A percentile compares a stretch with the other conserved stretches of the same genome.
These are phyloP conservation scores for Dasysyrphus tricinctus DNA, from an alignment of 2,888 invertebrate genomes.

Conservation along the genomic window DNA sequence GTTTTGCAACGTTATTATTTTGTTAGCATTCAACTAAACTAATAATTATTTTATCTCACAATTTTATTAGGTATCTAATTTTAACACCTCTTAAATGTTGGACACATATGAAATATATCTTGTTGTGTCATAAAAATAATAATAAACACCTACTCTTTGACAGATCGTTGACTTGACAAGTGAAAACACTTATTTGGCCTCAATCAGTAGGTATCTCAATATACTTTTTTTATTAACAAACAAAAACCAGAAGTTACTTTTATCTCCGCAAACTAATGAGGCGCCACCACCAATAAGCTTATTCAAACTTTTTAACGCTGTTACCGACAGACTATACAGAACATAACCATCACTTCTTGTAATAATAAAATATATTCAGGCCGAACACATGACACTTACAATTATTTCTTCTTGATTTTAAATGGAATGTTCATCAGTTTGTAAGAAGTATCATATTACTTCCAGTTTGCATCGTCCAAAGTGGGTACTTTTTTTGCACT, in stretches of 20 bases:
- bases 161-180: slow-evolving; percentile 30
- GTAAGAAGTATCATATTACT: slow-evolving; percentile 36
- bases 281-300: slow-evolving; percentile 30
- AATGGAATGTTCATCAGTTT: slow-evolving; percentile 28
- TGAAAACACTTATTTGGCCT: neutral
- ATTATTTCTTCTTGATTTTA: slow-evolving; percentile 18
- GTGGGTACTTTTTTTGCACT: slow-evolving; percentile 20
- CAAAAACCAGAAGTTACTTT: slow-evolving; percentile 23
- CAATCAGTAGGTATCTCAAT: slow-evolving; percentile 20
- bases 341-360: neutral
- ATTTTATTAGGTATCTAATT: slow-evolving; percentile 25
- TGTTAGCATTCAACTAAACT: neutral
- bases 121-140: slow-evolving; percentile 19
- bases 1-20: neutral
- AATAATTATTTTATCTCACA: neutral
- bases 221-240: neutral
- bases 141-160: slow-evolving; percentile 28
- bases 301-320: neutral
- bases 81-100: neutral
- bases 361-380: slow-evolving; percentile 49
- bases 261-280: neutral
- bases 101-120: slow-evolving; percentile 26
- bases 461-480: slow-evolving; percentile 37
- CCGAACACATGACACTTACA: slow-evolving; percentile 33
- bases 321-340: too few relatives aligned